phyloP scores from a whole-genome alignment of 2,113 vertebrate genomes.

The Ceyx melanurus region DNA sequence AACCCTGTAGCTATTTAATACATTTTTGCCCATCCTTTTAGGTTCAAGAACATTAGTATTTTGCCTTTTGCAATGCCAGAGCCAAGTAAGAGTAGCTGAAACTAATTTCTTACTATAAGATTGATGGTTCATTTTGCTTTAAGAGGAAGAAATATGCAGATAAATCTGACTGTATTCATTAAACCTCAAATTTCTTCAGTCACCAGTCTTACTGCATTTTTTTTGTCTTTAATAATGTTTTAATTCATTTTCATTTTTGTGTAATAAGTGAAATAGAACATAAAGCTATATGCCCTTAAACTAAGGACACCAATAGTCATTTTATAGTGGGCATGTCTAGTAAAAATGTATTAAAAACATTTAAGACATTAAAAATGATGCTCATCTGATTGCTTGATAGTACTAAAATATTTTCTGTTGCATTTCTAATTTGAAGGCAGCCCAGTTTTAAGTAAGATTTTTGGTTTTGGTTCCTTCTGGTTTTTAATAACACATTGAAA shows the following conservation, averaged over 20 bases:
- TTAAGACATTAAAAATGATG: not conserved
- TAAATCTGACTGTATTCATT: not conserved
- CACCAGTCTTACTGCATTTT: not conserved
- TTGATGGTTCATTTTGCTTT: not conserved
- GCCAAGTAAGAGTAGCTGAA: constrained; percentile 10
- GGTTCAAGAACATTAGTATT: not conserved
- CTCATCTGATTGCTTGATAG: not conserved
- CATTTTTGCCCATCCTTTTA: constrained; percentile 10
- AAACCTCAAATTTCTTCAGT: not conserved
- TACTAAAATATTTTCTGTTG: not conserved
- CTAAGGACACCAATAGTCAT: not conserved
- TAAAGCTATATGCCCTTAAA: not conserved
- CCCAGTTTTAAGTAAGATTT: not conserved
- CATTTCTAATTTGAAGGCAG: not conserved
- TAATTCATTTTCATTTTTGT: not conserved
- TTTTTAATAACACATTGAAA: not conserved
- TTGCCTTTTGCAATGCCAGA: not conserved
- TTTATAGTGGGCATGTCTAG: not conserved
- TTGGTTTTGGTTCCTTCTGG: not conserved
- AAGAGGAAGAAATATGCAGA: not conserved
- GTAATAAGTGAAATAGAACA: not conserved
- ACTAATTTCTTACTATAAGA: constrained; percentile 7
- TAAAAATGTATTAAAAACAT: not conserved
- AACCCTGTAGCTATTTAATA: not conserved
- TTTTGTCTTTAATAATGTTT: not conserved